Percentiles rank a stretch among this genome's conserved stretches.
Conservation (phyloP, 1,140 invertebrate species). For the Thaumetopoea pityocampa region DNA sequence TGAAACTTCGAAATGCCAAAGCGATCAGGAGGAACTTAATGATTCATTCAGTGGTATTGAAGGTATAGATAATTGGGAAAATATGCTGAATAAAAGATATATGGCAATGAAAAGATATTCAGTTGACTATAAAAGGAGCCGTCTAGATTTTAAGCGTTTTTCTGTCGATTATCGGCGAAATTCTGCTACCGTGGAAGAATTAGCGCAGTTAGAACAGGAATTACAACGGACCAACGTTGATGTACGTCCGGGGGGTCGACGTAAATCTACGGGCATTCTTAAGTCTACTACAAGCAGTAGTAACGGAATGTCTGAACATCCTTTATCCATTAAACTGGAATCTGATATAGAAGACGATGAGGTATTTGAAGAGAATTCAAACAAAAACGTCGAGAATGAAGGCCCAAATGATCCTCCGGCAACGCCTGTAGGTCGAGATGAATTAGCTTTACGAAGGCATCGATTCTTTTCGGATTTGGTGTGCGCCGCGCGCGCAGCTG, state of each 20-base stretch:
- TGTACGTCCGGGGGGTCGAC: slow-evolving; percentile 42
- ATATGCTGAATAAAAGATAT: slow-evolving; percentile 43
- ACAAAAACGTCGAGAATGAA: slow-evolving; percentile 29
- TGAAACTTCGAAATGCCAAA: slow-evolving; percentile 8
- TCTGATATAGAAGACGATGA: slow-evolving; percentile 67
- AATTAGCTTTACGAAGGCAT: slow-evolving; percentile 84
- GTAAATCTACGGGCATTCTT: slow-evolving; percentile 70
- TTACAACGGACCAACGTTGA: slow-evolving; percentile 60
- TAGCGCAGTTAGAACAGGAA: slow-evolving; percentile 54
- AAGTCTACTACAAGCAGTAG: slow-evolving; percentile 64
- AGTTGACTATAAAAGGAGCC: slow-evolving; percentile 56
- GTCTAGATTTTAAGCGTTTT: slow-evolving; percentile 59
- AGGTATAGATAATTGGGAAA: slow-evolving; percentile 41
- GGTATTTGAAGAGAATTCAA: slow-evolving; percentile 49
- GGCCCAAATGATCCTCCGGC: slow-evolving; percentile 82
- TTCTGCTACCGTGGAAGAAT: slow-evolving; percentile 54
- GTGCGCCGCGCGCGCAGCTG: slow-evolving; percentile 81
- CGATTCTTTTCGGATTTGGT: slow-evolving; percentile 86
- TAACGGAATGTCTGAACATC: slow-evolving; percentile 41
- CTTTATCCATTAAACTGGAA: slow-evolving; percentile 31
- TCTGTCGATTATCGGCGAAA: slow-evolving; percentile 59
- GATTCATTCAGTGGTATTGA: slow-evolving; percentile 37
- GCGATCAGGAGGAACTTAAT: slow-evolving; percentile 26
- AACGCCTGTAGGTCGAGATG: slow-evolving; percentile 85
- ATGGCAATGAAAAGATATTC: slow-evolving; percentile 57